Percentiles rank a stretch among this genome's conserved stretches.
phyloP scores from a whole-genome alignment of 2,797 vertebrate genomes.

The Petrocephalus schoutedeni region DNA sequence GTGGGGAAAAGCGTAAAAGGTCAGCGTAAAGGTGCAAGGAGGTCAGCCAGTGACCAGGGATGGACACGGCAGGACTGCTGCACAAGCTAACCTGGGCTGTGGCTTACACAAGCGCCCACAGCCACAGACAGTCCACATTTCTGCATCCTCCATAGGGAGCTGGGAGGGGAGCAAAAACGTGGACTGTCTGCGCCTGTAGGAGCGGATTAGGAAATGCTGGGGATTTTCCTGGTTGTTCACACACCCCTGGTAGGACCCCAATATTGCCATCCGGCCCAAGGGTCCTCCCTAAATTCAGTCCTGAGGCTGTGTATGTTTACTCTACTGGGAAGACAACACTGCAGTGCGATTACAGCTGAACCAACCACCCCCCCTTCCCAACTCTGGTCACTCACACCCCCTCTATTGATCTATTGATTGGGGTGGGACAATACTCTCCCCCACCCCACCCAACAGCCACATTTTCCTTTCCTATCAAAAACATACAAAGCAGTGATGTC shows the following conservation, averaged over 20 bases:
- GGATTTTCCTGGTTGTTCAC: no score
- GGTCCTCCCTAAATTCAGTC: background rate
- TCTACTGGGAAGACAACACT: background rate
- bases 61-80: background rate
- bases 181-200: no score
- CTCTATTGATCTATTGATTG: background rate
- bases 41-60: slow-evolving; percentile 4
- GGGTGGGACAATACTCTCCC: background rate
- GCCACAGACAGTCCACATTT: no score
- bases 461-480: background rate
- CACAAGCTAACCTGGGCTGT: background rate
- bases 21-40: background rate
- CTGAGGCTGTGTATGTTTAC: background rate
- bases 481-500: background rate
- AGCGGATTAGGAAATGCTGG: no score
- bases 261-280: background rate
- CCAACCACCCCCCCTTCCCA: background rate
- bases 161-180: no score
- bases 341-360: background rate
- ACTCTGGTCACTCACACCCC: background rate
- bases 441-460: background rate
- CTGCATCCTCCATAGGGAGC: no score
- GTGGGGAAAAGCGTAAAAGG: background rate
- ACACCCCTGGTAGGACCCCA: background rate
- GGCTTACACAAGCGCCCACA: no score